These are phyloP conservation scores for Genyomyrus donnyi DNA, from an alignment of 2,113 vertebrate genomes.

Conservation along the genomic window DNA sequence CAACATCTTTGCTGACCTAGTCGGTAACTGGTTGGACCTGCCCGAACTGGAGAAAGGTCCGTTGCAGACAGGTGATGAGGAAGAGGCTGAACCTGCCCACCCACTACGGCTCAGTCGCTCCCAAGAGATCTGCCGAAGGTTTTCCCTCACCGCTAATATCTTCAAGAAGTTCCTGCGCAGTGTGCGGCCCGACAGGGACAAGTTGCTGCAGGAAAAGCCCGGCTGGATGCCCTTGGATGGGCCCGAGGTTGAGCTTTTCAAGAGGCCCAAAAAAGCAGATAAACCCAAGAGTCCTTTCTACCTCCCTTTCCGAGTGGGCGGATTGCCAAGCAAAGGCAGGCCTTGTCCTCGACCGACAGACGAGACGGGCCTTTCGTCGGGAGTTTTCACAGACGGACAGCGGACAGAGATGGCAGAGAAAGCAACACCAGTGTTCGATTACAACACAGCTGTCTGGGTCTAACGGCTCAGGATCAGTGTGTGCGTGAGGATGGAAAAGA, in stretches of 20 bases:
- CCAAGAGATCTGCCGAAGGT: slow-evolving; percentile 80
- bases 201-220: slow-evolving; percentile 84
- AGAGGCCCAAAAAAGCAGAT: slow-evolving; percentile 72
- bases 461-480: slow-evolving; percentile 46
- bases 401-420: slow-evolving; percentile 49
- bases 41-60: slow-evolving; percentile 74
- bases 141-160: slow-evolving; percentile 86
- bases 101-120: slow-evolving; percentile 61
- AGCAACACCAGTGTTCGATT: slow-evolving; percentile 74
- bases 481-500: background rate
- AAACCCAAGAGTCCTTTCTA: slow-evolving; percentile 76
- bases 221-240: slow-evolving; percentile 73
- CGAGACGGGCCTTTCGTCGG: slow-evolving; percentile 35
- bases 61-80: slow-evolving; percentile 32
- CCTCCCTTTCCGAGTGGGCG: slow-evolving; percentile 64
- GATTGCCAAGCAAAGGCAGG: slow-evolving; percentile 61
- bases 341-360: slow-evolving; percentile 46
- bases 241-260: slow-evolving; percentile 61
- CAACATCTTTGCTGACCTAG: slow-evolving; percentile 90
- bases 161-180: slow-evolving; percentile 90
- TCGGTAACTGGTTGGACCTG: slow-evolving; percentile 94
- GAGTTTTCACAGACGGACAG: slow-evolving; percentile 48
- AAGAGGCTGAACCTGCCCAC: slow-evolving; percentile 51
- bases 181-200: slow-evolving; percentile 81
- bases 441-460: slow-evolving; percentile 93